phyloP scores from a whole-genome alignment of 2,113 vertebrate species.

The Pangasianodon gigas region DNA sequence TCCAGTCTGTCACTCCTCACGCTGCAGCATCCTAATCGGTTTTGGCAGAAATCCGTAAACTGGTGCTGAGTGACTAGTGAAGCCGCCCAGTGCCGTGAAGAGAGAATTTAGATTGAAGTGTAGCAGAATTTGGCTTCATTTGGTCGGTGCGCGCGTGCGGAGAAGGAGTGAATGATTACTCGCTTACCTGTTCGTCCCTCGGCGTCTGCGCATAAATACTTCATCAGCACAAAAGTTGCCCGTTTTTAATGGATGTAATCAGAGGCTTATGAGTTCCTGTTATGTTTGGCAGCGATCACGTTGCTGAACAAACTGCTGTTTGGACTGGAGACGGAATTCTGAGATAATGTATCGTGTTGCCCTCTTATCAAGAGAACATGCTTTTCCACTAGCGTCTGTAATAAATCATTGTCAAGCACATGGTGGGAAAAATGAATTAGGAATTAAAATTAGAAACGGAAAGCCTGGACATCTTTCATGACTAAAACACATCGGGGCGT shows the following conservation, averaged over 20 bases:
- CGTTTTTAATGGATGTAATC: slow-evolving; percentile 21
- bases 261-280: slow-evolving; percentile 18
- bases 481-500: neutral
- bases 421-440: slow-evolving; percentile 41
- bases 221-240: slow-evolving; percentile 27
- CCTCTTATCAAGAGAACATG: slow-evolving; percentile 33
- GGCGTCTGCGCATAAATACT: neutral
- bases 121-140: neutral
- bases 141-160: neutral
- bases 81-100: neutral
- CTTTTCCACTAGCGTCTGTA: slow-evolving; percentile 22
- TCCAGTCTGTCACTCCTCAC: neutral
- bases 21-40: neutral
- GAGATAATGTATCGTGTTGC: slow-evolving; percentile 24
- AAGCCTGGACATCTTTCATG: slow-evolving; percentile 17
- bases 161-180: neutral
- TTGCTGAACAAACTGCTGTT: slow-evolving; percentile 11
- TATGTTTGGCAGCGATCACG: neutral
- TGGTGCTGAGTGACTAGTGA: neutral
- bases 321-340: slow-evolving; percentile 30
- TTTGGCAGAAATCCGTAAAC: neutral
- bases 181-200: neutral
- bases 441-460: slow-evolving; percentile 47
- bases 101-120: neutral
- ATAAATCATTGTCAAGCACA: slow-evolving; percentile 58